Conservation (phyloP, 1,140 invertebrate genomes). For the Mesaphorura yosii region DNA sequence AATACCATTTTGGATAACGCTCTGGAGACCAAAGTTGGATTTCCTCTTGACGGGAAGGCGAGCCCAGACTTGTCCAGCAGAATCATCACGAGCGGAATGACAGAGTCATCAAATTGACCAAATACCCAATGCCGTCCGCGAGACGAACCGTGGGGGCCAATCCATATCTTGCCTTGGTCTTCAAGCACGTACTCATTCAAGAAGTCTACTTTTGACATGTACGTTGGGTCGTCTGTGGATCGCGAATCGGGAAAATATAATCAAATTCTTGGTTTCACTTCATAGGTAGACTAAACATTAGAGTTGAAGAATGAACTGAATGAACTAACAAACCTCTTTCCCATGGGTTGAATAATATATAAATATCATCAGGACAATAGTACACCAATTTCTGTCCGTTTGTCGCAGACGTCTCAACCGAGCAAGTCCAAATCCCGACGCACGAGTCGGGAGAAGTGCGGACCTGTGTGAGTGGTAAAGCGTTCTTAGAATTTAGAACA, state of each 20-base stretch:
- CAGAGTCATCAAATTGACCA: slow-evolving; percentile 58
- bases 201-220: slow-evolving; percentile 50
- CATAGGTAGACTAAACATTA: neutral
- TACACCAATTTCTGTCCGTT: slow-evolving; percentile 8
- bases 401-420: slow-evolving; percentile 43
- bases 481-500: neutral
- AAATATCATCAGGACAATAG: slow-evolving; percentile 49
- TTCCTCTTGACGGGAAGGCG: slow-evolving; percentile 52
- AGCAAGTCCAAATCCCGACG: slow-evolving; percentile 52
- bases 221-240: slow-evolving; percentile 52
- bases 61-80: slow-evolving; percentile 47
- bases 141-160: slow-evolving; percentile 51
- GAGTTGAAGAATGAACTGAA: neutral
- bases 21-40: slow-evolving; percentile 56
- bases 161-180: slow-evolving; percentile 64
- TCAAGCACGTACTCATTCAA: slow-evolving; percentile 59
- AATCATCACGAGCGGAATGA: slow-evolving; percentile 51
- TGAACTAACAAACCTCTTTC: slow-evolving; percentile 49
- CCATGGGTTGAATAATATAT: slow-evolving; percentile 76
- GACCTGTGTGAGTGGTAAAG: slow-evolving; percentile 37
- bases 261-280: neutral
- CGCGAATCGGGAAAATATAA: too few relatives aligned
- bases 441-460: slow-evolving; percentile 44
- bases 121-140: slow-evolving; percentile 59
- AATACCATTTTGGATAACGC: slow-evolving; percentile 61